Evolutionary conservation across 1,140 invertebrate species (phyloP).

Genomic region (Phthorimaea operculella): DNA sequence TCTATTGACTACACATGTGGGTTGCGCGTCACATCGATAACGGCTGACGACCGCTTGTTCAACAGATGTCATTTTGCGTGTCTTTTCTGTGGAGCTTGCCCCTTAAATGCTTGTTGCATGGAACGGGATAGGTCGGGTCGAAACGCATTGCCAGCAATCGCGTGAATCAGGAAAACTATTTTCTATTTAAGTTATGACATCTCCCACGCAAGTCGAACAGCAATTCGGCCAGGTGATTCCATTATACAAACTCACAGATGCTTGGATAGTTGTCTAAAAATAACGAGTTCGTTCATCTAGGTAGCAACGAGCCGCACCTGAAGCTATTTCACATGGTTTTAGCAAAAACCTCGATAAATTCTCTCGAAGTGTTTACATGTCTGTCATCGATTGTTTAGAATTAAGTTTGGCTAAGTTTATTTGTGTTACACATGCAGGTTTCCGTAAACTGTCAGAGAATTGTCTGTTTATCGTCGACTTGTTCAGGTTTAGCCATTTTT

Average conservation of each 20-base stretch:
- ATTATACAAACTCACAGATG: no score
- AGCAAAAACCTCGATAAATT: not conserved
- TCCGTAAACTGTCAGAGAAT: not conserved
- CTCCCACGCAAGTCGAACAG: not conserved
- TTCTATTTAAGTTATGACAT: no score
- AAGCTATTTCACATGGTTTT: no score
- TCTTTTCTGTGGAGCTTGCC: no score
- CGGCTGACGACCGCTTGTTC: no score
- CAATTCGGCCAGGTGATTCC: constrained; percentile 32
- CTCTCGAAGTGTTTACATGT: constrained; percentile 29
- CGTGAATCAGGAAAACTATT: no score
- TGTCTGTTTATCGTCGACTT: not conserved
- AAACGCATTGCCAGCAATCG: no score
- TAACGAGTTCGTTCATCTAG: constrained; percentile 51
- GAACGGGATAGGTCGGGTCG: no score
- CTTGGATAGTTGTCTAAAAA: constrained; percentile 38
- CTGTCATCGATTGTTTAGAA: constrained; percentile 53
- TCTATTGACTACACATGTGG: no score
- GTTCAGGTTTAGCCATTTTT: not conserved
- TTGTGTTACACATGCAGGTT: constrained; percentile 25
- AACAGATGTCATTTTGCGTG: no score
- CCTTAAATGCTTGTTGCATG: no score
- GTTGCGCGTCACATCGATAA: no score
- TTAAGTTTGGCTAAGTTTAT: constrained; percentile 25
- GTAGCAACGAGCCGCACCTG: constrained; percentile 27